These are phyloP conservation scores for Elmis aenea DNA, from an alignment of 2,888 invertebrate genomes.

Conservation along the genomic window DNA sequence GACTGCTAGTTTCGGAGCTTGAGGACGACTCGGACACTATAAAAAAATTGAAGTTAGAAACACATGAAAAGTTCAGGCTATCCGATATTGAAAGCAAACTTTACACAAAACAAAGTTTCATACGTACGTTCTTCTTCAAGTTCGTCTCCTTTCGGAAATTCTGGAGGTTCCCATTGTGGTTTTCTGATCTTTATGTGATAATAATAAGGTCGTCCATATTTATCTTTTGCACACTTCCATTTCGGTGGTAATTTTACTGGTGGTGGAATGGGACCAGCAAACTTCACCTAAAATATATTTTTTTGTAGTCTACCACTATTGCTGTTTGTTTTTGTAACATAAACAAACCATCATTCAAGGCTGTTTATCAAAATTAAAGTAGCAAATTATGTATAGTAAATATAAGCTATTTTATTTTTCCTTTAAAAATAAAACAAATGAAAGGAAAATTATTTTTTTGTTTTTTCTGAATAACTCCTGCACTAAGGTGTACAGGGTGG, in stretches of 20 bases:
- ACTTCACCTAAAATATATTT: conserved; percentile 40
- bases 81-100: too few relatives aligned
- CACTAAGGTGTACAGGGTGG: too few relatives aligned
- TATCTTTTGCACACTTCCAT: conserved; percentile 83
- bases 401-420: too few relatives aligned
- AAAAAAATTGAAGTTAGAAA: neutral
- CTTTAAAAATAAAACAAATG: too few relatives aligned
- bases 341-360: too few relatives aligned
- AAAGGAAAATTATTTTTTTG: too few relatives aligned
- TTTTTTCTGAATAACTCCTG: too few relatives aligned
- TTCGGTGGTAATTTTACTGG: conserved; percentile 68
- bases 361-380: too few relatives aligned
- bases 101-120: neutral
- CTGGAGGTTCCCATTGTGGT: conserved; percentile 75
- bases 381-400: too few relatives aligned
- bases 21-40: conserved; percentile 23
- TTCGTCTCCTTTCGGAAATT: conserved; percentile 24
- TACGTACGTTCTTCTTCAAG: conserved; percentile 11
- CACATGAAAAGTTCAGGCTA: conserved; percentile 4
- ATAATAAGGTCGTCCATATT: conserved; percentile 82
- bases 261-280: conserved; percentile 46
- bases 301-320: too few relatives aligned
- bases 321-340: too few relatives aligned
- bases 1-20: conserved; percentile 46
- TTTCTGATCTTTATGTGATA: conserved; percentile 77